These are phyloP conservation scores for Yponomeuta plumbellus DNA, from an alignment of 2,888 invertebrate genomes.

Conservation along the genomic window DNA sequence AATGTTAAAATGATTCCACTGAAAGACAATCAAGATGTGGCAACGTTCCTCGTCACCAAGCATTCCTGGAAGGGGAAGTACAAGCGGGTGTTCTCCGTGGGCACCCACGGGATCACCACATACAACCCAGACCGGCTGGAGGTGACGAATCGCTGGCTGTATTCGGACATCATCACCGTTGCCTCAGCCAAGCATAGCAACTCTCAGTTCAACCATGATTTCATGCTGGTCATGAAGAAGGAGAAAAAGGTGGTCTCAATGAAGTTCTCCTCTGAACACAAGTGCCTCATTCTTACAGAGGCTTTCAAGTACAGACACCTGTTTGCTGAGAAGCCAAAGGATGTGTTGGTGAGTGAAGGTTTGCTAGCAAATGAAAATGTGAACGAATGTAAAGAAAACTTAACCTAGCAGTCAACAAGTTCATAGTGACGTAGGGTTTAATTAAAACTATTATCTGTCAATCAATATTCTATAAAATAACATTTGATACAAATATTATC, in stretches of 20 bases:
- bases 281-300: conserved; percentile 93
- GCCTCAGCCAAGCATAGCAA: conserved; percentile 78
- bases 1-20: conserved; percentile 85
- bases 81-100: conserved; percentile 97
- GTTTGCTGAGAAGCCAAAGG: conserved; percentile 89
- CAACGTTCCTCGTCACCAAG: conserved; percentile 97
- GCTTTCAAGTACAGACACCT: conserved; percentile 87
- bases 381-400: no score
- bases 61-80: conserved; percentile 99
- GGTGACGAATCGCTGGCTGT: conserved; percentile 94
- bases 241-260: conserved; percentile 95
- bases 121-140: conserved; percentile 85
- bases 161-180: conserved; percentile 86
- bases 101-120: conserved; percentile 96
- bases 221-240: conserved; percentile 89
- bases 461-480: background rate
- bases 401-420: background rate
- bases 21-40: conserved; percentile 96
- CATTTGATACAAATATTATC: background rate
- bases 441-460: background rate
- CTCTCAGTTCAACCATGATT: conserved; percentile 79
- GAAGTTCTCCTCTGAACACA: conserved; percentile 97
- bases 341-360: conserved; percentile 79
- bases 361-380: background rate
- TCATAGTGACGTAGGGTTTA: background rate